These are phyloP conservation scores for Podargus strigoides DNA, from an alignment of 2,797 vertebrate species.

Conservation along the genomic window DNA sequence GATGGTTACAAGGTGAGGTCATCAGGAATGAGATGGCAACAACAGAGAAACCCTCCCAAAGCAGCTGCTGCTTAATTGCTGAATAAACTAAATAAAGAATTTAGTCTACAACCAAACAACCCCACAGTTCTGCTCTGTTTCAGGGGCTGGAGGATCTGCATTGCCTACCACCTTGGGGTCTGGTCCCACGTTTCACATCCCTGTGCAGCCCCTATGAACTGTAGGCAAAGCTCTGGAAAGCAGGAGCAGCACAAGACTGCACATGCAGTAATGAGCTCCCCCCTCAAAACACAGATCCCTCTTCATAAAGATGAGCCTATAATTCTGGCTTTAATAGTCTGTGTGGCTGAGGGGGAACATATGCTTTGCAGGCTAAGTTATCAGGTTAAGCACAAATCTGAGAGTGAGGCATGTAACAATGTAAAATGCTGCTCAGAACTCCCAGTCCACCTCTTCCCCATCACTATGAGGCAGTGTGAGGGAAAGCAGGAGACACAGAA, in stretches of 20 bases:
- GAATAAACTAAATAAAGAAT: conserved; percentile 27
- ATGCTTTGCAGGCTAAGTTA: neutral
- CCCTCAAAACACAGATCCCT: neutral
- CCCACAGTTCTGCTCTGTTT: neutral
- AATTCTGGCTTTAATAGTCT: neutral
- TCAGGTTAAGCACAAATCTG: neutral
- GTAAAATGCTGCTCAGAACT: neutral
- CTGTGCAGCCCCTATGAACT: neutral
- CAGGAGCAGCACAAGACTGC: neutral
- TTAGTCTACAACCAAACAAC: neutral
- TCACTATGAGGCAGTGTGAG: neutral
- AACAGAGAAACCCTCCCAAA: neutral
- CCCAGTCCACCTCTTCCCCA: neutral
- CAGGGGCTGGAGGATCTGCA: neutral
- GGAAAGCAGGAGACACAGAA: conserved; percentile 24
- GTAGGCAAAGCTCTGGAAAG: neutral
- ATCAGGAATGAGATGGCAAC: neutral
- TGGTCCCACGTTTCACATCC: accelerated
- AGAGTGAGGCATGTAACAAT: neutral
- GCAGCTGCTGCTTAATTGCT: conserved; percentile 26
- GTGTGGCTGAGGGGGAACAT: neutral
- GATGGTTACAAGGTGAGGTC: neutral
- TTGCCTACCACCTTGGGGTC: neutral
- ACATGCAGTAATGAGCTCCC: neutral
- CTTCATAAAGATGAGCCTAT: neutral